phyloP scores from a whole-genome alignment of 2,888 invertebrate species.

The Epinotia nisella region DNA sequence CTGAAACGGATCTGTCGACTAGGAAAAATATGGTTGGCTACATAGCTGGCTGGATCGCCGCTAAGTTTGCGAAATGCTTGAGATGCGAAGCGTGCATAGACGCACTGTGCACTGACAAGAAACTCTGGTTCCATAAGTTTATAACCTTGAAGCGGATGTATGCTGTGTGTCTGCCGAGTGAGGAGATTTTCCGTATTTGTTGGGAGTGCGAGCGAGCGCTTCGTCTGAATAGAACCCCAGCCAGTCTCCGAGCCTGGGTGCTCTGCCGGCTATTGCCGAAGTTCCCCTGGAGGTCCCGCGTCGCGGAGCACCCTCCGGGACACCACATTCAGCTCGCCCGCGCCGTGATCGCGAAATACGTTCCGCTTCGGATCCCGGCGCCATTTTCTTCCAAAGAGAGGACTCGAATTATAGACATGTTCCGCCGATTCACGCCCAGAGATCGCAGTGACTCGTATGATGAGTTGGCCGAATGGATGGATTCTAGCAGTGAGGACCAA shows the following conservation, averaged over 20 bases:
- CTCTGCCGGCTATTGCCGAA: neutral
- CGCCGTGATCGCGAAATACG: slow-evolving; percentile 13
- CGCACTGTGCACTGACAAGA: slow-evolving; percentile 8
- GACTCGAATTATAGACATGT: neutral
- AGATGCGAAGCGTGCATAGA: slow-evolving; percentile 40
- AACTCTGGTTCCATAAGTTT: slow-evolving; percentile 35
- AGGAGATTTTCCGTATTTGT: slow-evolving; percentile 35
- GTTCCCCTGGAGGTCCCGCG: slow-evolving; percentile 2
- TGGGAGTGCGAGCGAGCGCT: slow-evolving; percentile 32
- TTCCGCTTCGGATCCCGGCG: neutral
- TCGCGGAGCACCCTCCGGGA: neutral
- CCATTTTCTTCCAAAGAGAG: neutral
- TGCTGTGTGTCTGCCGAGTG: slow-evolving; percentile 31
- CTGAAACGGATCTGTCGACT: slow-evolving; percentile 8
- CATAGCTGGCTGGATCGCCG: slow-evolving; percentile 39
- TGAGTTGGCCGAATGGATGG: neutral
- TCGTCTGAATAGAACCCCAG: neutral
- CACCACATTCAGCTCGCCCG: slow-evolving; percentile 13
- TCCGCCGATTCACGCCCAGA: neutral
- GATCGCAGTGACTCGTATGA: neutral
- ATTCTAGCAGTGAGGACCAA: neutral
- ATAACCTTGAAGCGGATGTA: slow-evolving; percentile 19
- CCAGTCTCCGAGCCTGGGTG: neutral
- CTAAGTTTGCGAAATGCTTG: slow-evolving; percentile 19
- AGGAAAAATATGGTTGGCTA: slow-evolving; percentile 30